A percentile compares a stretch with the other conserved stretches of the same genome.
phyloP scores from a whole-genome alignment of 2,888 invertebrate species.

The Dusona sp. region DNA sequence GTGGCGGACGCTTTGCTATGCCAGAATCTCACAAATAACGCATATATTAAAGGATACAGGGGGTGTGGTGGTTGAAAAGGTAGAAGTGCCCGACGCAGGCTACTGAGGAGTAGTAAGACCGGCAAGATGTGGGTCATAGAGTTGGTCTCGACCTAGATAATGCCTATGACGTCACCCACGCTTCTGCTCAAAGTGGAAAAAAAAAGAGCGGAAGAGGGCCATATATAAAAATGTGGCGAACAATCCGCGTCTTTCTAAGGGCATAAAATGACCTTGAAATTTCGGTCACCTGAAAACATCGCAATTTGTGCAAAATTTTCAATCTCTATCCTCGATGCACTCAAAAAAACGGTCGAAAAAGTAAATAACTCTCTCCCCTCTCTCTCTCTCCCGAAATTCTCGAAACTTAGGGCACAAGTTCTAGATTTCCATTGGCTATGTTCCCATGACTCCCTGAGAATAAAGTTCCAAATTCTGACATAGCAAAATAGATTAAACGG shows the following conservation, averaged over 20 bases:
- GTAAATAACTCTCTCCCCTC: not conserved
- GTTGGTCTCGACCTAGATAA: conserved; percentile 81
- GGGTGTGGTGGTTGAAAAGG: conserved; percentile 36
- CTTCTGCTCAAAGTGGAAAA: conserved; percentile 16
- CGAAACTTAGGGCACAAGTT: not conserved
- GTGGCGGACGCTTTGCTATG: conserved; percentile 7
- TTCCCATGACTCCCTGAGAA: not conserved
- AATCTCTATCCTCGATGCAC: not conserved
- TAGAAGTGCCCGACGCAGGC: conserved; percentile 71
- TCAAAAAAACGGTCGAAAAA: not conserved
- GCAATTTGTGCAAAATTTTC: conserved; percentile 17
- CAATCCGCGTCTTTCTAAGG: not conserved
- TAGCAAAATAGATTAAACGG: not conserved
- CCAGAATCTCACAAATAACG: conserved; percentile 23
- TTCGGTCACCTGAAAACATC: conserved; percentile 12
- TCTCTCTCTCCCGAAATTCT: not conserved
- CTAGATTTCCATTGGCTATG: not conserved
- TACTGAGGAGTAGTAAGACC: conserved; percentile 60
- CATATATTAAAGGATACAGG: not conserved
- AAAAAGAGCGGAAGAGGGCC: not conserved
- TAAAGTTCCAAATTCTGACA: not conserved
- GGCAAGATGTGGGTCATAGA: conserved; percentile 78
- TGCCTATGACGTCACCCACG: conserved; percentile 77
- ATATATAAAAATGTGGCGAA: not conserved
- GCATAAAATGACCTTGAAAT: not conserved